Conservation (phyloP, 2,888 invertebrate species). For the Molorchus minor region DNA sequence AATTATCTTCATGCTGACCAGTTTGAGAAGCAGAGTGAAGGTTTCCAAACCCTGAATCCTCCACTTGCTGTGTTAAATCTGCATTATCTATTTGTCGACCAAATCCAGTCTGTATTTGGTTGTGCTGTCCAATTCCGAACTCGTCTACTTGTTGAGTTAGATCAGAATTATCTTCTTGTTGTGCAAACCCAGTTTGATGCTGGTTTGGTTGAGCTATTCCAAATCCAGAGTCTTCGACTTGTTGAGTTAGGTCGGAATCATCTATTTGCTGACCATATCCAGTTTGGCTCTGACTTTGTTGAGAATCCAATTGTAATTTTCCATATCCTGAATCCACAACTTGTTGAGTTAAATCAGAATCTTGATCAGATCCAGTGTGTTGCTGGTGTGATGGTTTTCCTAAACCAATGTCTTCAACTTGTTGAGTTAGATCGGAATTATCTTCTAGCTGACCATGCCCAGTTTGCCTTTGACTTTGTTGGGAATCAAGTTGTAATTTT, state of each 20-base stretch:
- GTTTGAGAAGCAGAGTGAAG: slow-evolving; percentile 22
- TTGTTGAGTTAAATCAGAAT: slow-evolving; percentile 15
- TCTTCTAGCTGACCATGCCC: slow-evolving; percentile 10
- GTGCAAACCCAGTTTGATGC: background rate
- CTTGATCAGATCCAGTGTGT: slow-evolving; percentile 8
- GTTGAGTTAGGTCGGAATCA: slow-evolving; percentile 18
- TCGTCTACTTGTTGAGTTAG: slow-evolving; percentile 32
- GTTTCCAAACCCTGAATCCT: slow-evolving; percentile 3
- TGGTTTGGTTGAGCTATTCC: slow-evolving; percentile 18
- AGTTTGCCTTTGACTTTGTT: background rate
- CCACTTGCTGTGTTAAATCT: slow-evolving; percentile 35
- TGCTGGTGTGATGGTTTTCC: too few species aligned
- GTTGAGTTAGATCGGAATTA: slow-evolving; percentile 21
- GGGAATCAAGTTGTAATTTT: slow-evolving; percentile 13
- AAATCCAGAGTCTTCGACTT: slow-evolving; percentile 5
- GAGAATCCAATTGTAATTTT: slow-evolving; percentile 34
- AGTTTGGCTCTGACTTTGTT: slow-evolving; percentile 23
- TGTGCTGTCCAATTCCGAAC: slow-evolving; percentile 29
- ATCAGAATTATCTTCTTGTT: slow-evolving; percentile 28
- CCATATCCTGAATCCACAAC: slow-evolving; percentile 30
- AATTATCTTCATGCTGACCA: slow-evolving; percentile 31
- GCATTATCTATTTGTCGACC: slow-evolving; percentile 34
- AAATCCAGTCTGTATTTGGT: slow-evolving; percentile 15
- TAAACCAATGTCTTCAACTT: slow-evolving; percentile 25
- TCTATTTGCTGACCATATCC: slow-evolving; percentile 37